A percentile compares a stretch with the other conserved stretches of the same genome.
phyloP scores from a whole-genome alignment of 64 coral and sea anemone species.

The Platygyra sinensis region DNA sequence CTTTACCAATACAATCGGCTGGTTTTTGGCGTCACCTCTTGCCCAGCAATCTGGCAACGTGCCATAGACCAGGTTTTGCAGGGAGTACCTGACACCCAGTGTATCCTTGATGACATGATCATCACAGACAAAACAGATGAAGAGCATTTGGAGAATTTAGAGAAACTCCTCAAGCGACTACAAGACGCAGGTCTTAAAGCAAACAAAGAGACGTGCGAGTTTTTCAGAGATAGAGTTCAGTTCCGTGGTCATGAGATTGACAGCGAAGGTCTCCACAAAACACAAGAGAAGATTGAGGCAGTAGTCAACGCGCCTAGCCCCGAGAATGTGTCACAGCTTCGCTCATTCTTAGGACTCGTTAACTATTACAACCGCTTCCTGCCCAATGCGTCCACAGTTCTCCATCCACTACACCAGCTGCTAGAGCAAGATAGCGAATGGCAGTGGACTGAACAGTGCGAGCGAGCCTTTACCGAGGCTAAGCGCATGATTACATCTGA shows the following conservation, averaged over 20 bases:
- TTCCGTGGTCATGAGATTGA: conserved; percentile 62
- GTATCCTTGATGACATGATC: conserved; percentile 39
- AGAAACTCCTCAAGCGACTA: conserved; percentile 39
- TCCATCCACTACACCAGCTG: conserved; percentile 47
- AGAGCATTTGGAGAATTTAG: conserved; percentile 41
- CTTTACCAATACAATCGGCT: conserved; percentile 42
- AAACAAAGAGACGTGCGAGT: conserved; percentile 49
- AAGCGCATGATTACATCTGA: conserved; percentile 58
- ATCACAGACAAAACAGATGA: conserved; percentile 21
- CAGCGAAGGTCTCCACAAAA: conserved; percentile 42
- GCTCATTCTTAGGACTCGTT: conserved; percentile 54
- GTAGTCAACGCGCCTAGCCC: conserved; percentile 39
- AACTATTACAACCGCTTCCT: conserved; percentile 55
- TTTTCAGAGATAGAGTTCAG: conserved; percentile 52
- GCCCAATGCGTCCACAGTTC: conserved; percentile 42
- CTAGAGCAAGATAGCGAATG: conserved; percentile 34
- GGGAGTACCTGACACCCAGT: conserved; percentile 28
- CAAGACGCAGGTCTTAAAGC: conserved; percentile 49
- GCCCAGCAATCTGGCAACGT: conserved; percentile 28
- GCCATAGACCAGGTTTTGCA: conserved; percentile 37
- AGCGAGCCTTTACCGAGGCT: conserved; percentile 49
- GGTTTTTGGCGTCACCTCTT: conserved; percentile 21
- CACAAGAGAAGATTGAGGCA: conserved; percentile 50
- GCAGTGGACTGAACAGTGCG: conserved; percentile 45
- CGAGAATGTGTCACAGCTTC: conserved; percentile 41